Evolutionary conservation across 2,797 vertebrate genomes (phyloP).

Genomic region (Oryzias sinensis): DNA sequence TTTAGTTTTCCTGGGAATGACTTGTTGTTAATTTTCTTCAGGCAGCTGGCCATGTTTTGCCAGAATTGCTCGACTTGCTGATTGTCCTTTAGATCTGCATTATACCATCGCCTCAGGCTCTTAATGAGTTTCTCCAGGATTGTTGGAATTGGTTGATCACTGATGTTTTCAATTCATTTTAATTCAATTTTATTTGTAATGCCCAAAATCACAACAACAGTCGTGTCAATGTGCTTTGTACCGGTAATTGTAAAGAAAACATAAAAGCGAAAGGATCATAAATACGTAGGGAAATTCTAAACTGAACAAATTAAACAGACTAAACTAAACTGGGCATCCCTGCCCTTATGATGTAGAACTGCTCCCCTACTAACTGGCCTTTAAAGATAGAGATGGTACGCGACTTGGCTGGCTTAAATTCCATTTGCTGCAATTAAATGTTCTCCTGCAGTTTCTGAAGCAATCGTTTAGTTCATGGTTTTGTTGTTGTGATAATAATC

Average conservation of each 20-base stretch:
- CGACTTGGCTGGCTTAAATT: not conserved
- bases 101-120: too few species aligned
- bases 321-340: too few species aligned
- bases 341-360: not conserved
- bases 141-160: not conserved
- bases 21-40: slow-evolving; percentile 4
- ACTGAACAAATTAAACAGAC: too few species aligned
- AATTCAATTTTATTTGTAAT: too few species aligned
- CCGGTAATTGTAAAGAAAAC: too few species aligned
- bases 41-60: not conserved
- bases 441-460: not conserved
- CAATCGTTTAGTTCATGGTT: not conserved
- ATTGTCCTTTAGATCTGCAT: too few species aligned
- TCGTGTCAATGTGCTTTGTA: too few species aligned
- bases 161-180: not conserved
- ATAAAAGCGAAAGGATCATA: too few species aligned
- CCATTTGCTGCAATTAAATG: not conserved
- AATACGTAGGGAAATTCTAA: too few species aligned
- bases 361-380: not conserved
- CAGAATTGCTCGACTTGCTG: too few species aligned
- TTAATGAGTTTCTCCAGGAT: too few species aligned
- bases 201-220: too few species aligned
- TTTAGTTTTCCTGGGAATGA: not conserved
- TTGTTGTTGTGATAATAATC: not conserved
- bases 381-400: not conserved